These are phyloP conservation scores for Tamandua tetradactyla DNA, from an alignment of 2,797 vertebrate species.

Conservation along the genomic window DNA sequence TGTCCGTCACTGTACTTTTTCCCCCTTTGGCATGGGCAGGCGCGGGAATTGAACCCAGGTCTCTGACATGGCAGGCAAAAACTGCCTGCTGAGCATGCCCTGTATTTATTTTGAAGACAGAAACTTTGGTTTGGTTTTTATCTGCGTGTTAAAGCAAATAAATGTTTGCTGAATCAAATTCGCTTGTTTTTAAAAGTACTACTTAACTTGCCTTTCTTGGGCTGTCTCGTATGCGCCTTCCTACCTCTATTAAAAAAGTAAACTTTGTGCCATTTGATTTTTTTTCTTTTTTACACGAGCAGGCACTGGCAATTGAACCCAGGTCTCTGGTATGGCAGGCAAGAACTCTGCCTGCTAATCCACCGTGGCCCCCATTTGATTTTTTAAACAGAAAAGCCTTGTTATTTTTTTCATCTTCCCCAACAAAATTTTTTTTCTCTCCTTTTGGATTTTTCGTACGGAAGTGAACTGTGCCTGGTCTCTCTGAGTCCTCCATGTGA, in stretches of 20 bases:
- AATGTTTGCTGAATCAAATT: background rate
- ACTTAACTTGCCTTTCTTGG: background rate
- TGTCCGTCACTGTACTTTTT: background rate
- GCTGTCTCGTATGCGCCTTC: background rate
- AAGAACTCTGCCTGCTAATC: too few species aligned
- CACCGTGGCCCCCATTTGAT: too few species aligned
- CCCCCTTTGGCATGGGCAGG: too few species aligned
- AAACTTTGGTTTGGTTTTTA: background rate
- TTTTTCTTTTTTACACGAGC: too few species aligned
- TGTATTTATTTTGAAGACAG: background rate
- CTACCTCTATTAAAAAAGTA: background rate
- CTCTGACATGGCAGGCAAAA: too few species aligned
- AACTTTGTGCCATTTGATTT: background rate
- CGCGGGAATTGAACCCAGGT: too few species aligned
- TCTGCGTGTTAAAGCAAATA: background rate
- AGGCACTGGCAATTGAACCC: too few species aligned
- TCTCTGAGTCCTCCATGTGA: background rate
- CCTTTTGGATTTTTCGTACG: background rate
- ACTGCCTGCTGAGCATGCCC: too few species aligned
- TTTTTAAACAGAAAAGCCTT: constrained; percentile 1
- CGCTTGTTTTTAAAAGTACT: background rate
- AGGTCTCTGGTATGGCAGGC: too few species aligned
- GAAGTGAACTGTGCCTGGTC: background rate
- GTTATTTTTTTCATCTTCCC: background rate
- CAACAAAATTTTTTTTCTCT: background rate